These are phyloP conservation scores for Merluccius polli DNA, from an alignment of 2,797 vertebrate genomes.

Conservation along the genomic window DNA sequence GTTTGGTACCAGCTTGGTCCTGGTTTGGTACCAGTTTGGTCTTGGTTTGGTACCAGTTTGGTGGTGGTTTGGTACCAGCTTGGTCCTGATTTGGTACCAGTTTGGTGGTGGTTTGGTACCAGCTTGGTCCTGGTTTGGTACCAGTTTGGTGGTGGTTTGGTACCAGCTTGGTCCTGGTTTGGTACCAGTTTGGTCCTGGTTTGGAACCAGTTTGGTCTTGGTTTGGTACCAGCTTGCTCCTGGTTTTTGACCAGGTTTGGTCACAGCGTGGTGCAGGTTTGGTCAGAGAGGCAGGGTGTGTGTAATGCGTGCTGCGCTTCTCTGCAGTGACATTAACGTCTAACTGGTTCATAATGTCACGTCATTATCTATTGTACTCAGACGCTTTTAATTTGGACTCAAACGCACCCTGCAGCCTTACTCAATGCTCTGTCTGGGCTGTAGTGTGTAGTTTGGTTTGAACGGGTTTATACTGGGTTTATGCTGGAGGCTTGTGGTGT, in stretches of 20 bases:
- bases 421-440: not conserved
- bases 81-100: too few relatives aligned
- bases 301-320: not conserved
- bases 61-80: too few relatives aligned
- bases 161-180: too few relatives aligned
- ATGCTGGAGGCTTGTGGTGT: not conserved
- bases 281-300: not conserved
- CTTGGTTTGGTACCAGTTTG: too few relatives aligned
- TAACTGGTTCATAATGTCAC: slow-evolving; percentile 3
- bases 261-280: not conserved
- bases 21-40: too few relatives aligned
- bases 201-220: not conserved
- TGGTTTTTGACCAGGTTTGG: not conserved
- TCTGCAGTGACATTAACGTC: slow-evolving; percentile 2
- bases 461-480: not conserved
- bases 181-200: too few relatives aligned
- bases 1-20: too few relatives aligned
- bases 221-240: not conserved
- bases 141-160: too few relatives aligned
- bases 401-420: not conserved
- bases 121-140: too few relatives aligned
- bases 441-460: not conserved
- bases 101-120: too few relatives aligned
- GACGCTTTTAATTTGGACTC: slow-evolving; percentile 2
- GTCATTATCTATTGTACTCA: not conserved